Conservation (phyloP, 2,797 vertebrate genomes). For the Sebastes iracundus region DNA sequence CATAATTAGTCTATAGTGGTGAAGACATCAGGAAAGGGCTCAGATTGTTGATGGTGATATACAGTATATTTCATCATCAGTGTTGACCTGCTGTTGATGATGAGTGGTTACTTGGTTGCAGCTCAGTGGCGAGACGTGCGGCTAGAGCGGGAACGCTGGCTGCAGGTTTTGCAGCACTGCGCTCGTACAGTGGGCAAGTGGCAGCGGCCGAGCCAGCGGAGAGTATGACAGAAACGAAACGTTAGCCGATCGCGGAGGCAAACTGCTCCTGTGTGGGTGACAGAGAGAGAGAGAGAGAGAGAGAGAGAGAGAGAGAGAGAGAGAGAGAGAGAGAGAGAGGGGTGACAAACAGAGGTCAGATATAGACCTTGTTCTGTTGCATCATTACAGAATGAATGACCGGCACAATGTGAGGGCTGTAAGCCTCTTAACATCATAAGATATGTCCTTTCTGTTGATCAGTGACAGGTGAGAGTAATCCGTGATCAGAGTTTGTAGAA, state of each 20-base stretch:
- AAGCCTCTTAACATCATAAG: neutral
- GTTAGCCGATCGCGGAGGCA: constrained; percentile 87
- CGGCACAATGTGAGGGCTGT: too few species aligned
- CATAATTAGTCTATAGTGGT: neutral
- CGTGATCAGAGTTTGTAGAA: neutral
- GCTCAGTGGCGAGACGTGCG: constrained; percentile 70
- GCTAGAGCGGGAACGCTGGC: constrained; percentile 64
- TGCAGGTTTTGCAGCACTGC: constrained; percentile 92
- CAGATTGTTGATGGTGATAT: constrained; percentile 16
- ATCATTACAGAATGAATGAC: neutral
- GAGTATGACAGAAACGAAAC: constrained; percentile 88
- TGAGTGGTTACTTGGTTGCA: neutral
- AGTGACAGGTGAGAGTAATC: neutral
- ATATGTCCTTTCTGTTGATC: neutral
- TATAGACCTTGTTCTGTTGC: neutral
- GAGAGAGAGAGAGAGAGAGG: neutral
- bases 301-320: neutral
- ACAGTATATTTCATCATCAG: neutral
- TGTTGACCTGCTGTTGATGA: neutral
- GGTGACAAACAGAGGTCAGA: neutral
- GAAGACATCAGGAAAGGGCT: constrained; percentile 12
- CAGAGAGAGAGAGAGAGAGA: neutral
- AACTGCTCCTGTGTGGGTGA: constrained; percentile 64
- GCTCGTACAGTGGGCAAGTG: constrained; percentile 76
- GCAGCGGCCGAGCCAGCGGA: constrained; percentile 89